Conservation (phyloP, 2,797 vertebrate species). For the Notamacropus eugenii region DNA sequence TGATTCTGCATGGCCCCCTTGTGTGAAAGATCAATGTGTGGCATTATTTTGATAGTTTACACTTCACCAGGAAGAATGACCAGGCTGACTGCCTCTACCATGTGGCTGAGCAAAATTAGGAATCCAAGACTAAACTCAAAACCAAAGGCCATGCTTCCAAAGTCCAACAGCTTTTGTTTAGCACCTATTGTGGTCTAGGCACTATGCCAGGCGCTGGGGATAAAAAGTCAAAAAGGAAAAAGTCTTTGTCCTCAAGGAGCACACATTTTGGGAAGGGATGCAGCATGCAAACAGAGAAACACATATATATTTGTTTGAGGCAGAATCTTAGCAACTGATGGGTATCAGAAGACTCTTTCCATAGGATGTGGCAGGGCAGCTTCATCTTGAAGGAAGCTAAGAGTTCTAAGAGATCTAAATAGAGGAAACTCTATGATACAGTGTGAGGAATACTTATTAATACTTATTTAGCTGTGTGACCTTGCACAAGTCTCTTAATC, state of each 20-base stretch:
- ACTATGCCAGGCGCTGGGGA: not conserved
- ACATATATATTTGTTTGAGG: not conserved
- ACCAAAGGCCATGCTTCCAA: not conserved
- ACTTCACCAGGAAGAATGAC: not conserved
- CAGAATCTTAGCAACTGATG: not conserved
- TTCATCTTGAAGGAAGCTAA: not conserved
- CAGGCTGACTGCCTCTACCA: not conserved
- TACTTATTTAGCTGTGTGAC: not conserved
- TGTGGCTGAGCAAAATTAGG: not conserved
- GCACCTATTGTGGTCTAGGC: no score
- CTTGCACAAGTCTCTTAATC: not conserved
- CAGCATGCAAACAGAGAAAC: not conserved
- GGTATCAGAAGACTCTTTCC: not conserved
- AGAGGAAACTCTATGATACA: not conserved
- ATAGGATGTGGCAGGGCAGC: not conserved
- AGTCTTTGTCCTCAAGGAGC: not conserved
- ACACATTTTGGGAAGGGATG: not conserved
- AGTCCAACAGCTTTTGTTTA: not conserved
- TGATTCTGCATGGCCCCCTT: not conserved
- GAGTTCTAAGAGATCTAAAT: not conserved
- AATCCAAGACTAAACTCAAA: not conserved
- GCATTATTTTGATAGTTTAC: not conserved
- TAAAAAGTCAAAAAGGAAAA: not conserved
- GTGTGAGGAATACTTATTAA: not conserved
- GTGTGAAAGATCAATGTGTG: not conserved